Evolutionary conservation across 2,113 vertebrate species (phyloP).

Genomic region (Naja naja): DNA sequence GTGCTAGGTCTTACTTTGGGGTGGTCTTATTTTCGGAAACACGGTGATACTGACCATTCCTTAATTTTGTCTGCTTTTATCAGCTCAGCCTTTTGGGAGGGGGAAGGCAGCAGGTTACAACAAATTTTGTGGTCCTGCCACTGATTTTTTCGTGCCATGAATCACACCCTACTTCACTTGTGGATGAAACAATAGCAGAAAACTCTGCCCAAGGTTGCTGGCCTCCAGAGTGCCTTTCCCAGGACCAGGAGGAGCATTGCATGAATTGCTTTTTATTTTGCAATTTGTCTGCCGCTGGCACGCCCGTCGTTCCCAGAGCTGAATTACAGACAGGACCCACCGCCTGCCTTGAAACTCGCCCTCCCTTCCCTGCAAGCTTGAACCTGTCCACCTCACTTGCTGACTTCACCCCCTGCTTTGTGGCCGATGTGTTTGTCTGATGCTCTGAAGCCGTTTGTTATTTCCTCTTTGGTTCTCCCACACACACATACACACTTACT

Average conservation of each 20-base stretch:
- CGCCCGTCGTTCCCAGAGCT: neutral
- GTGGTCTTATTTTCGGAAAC: too few relatives aligned
- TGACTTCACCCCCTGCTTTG: neutral
- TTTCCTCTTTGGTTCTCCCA: neutral
- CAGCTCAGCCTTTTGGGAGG: neutral
- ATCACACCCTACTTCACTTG: neutral
- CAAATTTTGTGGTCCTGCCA: neutral
- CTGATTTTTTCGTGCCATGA: neutral
- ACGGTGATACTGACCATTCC: too few relatives aligned
- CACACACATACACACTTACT: too few relatives aligned
- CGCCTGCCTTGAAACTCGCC: neutral
- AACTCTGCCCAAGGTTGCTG: neutral
- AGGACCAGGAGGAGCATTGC: neutral
- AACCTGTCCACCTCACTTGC: neutral
- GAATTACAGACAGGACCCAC: neutral
- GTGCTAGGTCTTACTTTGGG: too few relatives aligned
- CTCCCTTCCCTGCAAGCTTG: neutral
- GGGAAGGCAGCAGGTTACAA: neutral
- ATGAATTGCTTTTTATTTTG: neutral
- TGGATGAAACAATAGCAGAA: neutral
- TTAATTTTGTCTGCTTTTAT: neutral
- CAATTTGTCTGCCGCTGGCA: neutral
- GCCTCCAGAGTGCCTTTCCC: neutral
- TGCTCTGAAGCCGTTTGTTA: neutral
- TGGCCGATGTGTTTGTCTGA: neutral